A percentile compares a stretch with the other conserved stretches of the same genome.
Conservation (phyloP, 2,797 vertebrate species). For the Gymnoscopelus braueri region DNA sequence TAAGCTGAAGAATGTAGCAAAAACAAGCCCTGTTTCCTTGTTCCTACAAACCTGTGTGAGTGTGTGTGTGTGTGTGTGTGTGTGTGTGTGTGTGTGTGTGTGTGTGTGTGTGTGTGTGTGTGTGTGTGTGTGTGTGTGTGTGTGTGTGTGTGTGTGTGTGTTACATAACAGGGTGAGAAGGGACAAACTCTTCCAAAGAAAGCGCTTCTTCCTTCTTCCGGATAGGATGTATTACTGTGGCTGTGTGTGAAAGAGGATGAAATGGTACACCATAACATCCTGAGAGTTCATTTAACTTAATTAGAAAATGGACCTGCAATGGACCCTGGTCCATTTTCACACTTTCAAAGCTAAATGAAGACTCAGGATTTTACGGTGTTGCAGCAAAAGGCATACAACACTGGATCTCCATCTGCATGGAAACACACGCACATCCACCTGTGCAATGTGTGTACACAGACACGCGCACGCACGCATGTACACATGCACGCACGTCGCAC, state of each 20-base stretch:
- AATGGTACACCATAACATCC: neutral
- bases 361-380: neutral
- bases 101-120: constrained; percentile 22
- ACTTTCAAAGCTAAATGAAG: neutral
- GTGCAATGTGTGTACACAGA: neutral
- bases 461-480: neutral
- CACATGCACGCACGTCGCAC: neutral
- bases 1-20: constrained; percentile 28
- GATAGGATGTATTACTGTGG: constrained; percentile 25
- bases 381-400: neutral
- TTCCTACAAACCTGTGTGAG: constrained; percentile 24
- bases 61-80: constrained; percentile 19
- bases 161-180: constrained; percentile 59
- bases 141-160: constrained; percentile 6
- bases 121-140: constrained; percentile 27
- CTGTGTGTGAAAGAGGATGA: constrained; percentile 1
- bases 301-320: no score
- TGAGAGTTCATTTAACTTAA: no score
- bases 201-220: constrained; percentile 46
- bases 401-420: neutral
- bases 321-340: neutral
- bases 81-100: constrained; percentile 29
- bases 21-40: constrained; percentile 63
- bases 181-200: constrained; percentile 46
- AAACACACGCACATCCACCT: neutral